phyloP scores from a whole-genome alignment of 2,113 vertebrate species.

The Xenotilapia flavipinnis region DNA sequence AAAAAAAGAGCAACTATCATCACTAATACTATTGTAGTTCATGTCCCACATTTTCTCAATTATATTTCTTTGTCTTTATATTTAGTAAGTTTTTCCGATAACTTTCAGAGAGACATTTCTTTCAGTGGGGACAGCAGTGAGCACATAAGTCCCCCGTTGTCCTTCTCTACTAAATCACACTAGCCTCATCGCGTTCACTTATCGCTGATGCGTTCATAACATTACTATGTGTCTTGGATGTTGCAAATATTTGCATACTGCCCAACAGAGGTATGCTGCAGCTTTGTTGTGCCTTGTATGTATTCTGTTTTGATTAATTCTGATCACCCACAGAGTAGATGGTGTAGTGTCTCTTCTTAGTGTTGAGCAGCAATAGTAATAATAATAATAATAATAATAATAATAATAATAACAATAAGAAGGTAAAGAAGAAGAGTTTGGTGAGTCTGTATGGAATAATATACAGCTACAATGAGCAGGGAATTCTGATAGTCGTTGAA shows the following conservation, averaged over 20 bases:
- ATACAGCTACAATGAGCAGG: not conserved
- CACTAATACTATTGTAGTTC: not conserved
- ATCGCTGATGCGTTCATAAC: not conserved
- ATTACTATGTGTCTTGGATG: not conserved
- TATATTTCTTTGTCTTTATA: not conserved
- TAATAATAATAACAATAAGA: not conserved
- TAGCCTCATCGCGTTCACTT: not conserved
- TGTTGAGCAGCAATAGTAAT: not conserved
- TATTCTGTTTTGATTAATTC: not conserved
- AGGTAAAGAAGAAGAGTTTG: not conserved
- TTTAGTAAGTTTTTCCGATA: not conserved
- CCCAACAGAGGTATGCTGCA: not conserved
- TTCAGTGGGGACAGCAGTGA: not conserved
- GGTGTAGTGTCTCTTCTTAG: not conserved
- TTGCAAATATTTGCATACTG: not conserved
- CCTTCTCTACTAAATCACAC: not conserved
- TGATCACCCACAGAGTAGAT: not conserved
- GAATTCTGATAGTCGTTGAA: conserved; percentile 3
- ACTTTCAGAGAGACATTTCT: not conserved
- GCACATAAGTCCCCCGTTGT: not conserved
- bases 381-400: not conserved
- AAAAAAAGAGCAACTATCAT: not conserved
- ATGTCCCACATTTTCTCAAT: not conserved
- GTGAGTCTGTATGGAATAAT: not conserved
- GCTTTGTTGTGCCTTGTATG: not conserved